Base-by-base conservation (phyloP, 2,113 vertebrate genomes). In the Dermatemys mawii region DNA sequence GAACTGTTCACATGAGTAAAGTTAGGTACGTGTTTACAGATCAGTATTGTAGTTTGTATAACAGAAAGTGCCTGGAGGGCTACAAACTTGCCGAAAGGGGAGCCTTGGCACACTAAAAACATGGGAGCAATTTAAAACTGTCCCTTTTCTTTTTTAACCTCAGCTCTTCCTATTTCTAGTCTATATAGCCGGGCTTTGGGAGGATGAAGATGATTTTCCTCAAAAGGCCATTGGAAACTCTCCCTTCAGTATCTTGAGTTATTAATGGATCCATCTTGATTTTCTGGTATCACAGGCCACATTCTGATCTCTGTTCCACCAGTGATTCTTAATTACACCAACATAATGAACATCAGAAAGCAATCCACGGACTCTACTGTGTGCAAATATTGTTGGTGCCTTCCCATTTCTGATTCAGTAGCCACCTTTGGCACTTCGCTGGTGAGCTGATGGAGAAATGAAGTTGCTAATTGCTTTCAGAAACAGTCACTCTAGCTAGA, bases 221-320 rank as follows among this genome's bases (percentile, higher is more conserved):
- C 35, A 17, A 51, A 44, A 0, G 2, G 0, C 21, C 57, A 2
- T 14, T 89, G 48, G 11, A 75, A 38, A 1, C 29, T 29, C 24
- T 44, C 41, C 19, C 17, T 5, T 13, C 70, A n/a, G 12, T 27
- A 29, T 29, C 53, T 38, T 81, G 12, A 75, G 24, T 76, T 27
- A 76, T 21, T 38, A 22, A 38, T 38, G 41, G 22, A 26, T 76
- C 41, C 73, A 26, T 76, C 35, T 54, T 44, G 24, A 32, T 55
- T 55, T 81, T 22, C 32, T 17, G 38, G 49, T 78, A 35, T 8
- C 38, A 21, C 55, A 38, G 55, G 49, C 67, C 32, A 32, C 63
- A 17, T 79, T 83, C 51, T 50, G 49, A 16, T 55, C 21, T 83
- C 86, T 17, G 4, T 84, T 83, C 11, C 41, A 3, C 11, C 8